phyloP scores from a whole-genome alignment of 2,113 vertebrate species.

The Python bivittatus region DNA sequence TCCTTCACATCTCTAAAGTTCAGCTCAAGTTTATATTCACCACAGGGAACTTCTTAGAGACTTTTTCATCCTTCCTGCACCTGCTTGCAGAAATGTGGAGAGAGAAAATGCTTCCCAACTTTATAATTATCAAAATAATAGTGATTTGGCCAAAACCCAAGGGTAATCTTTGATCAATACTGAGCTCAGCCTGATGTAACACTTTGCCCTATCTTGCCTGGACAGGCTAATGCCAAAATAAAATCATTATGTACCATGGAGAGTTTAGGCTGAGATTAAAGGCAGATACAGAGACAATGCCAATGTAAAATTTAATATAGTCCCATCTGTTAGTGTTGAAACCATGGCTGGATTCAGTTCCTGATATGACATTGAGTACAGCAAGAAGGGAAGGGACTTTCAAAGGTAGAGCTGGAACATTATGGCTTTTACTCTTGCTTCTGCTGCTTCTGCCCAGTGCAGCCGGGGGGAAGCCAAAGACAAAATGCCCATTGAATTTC shows the following conservation, averaged over 20 bases:
- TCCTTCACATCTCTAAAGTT: not conserved
- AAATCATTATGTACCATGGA: not conserved
- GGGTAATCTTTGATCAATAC: not conserved
- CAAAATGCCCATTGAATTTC: not conserved
- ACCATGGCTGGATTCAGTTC: not conserved
- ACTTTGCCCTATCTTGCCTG: not conserved
- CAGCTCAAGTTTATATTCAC: not conserved
- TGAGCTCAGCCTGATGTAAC: not conserved
- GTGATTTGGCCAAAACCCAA: not conserved
- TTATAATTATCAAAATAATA: not conserved
- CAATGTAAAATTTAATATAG: not conserved
- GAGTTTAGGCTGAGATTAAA: not conserved
- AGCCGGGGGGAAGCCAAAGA: not conserved
- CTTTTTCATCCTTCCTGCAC: not conserved
- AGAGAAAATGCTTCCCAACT: not conserved
- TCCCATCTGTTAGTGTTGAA: not conserved
- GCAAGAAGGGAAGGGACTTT: not conserved
- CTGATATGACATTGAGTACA: not conserved
- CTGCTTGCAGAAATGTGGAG: not conserved
- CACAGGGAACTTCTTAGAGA: not conserved
- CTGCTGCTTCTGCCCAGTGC: not conserved
- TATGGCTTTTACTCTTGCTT: not conserved
- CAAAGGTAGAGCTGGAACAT: not conserved
- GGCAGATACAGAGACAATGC: not conserved
- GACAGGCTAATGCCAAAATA: not conserved